Conservation (phyloP, 2,888 invertebrate species). For the Lissocephala sabroskyi region DNA sequence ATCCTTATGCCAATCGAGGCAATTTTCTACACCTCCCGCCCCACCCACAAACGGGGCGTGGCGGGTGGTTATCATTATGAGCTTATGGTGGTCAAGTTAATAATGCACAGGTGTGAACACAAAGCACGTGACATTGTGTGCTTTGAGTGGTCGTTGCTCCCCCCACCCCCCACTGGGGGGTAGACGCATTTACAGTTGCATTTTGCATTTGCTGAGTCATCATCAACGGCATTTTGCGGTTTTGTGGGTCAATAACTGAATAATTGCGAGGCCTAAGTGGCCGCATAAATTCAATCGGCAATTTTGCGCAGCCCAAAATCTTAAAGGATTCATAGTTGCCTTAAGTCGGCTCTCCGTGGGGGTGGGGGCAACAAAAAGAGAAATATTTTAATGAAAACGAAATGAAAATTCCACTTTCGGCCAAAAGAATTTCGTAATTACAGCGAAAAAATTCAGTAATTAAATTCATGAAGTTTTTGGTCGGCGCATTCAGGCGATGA, state of each 20-base stretch:
- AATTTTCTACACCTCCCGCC: no score
- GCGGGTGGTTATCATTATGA: conserved; percentile 50
- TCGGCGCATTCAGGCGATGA: conserved; percentile 29
- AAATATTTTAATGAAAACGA: conserved; percentile 61
- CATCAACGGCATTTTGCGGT: conserved; percentile 43
- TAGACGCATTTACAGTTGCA: conserved; percentile 3
- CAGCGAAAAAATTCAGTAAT: conserved; percentile 61
- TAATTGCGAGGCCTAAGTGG: conserved; percentile 40
- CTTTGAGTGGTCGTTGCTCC: no score
- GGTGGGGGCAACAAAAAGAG: conserved; percentile 38
- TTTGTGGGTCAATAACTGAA: conserved; percentile 57
- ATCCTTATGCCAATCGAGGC: no score
- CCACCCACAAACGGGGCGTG: no score
- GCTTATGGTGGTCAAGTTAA: conserved; percentile 54
- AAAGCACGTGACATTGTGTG: neutral
- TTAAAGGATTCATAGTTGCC: neutral
- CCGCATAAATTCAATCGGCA: conserved; percentile 21
- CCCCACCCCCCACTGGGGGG: no score
- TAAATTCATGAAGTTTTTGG: conserved; percentile 62
- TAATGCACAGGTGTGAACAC: conserved; percentile 61
- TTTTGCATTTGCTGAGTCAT: neutral
- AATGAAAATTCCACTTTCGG: conserved; percentile 59
- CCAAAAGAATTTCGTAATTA: conserved; percentile 64
- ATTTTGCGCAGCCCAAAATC: conserved; percentile 4
- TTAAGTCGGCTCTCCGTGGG: neutral